These are phyloP conservation scores for Drosophila sulfurigaster DNA, from an alignment of 1,140 invertebrate species.

Conservation along the genomic window DNA sequence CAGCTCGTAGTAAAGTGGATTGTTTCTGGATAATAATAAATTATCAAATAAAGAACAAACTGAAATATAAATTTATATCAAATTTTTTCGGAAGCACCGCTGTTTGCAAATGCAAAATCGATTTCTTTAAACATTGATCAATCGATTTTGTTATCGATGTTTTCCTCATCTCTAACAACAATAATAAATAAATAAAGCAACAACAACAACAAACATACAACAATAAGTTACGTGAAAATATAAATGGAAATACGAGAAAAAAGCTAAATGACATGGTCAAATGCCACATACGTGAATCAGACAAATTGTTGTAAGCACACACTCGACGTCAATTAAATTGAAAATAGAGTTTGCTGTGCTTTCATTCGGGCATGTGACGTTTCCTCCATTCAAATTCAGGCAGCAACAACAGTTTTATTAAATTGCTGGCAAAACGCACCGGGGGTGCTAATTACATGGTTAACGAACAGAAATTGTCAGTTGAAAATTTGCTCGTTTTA, in stretches of 20 bases:
- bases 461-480: background rate
- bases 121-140: too few relatives aligned
- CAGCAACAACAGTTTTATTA: constrained; percentile 7
- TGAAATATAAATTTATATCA: too few relatives aligned
- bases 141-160: too few relatives aligned
- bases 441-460: constrained; percentile 37
- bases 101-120: too few relatives aligned
- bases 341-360: constrained; percentile 18
- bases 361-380: constrained; percentile 45
- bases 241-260: constrained; percentile 73
- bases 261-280: constrained; percentile 50
- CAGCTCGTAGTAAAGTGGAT: too few relatives aligned
- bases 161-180: constrained; percentile 5
- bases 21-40: too few relatives aligned
- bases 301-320: constrained; percentile 23
- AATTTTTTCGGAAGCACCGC: too few relatives aligned
- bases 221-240: constrained; percentile 72
- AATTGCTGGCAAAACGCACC: constrained; percentile 28
- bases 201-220: constrained; percentile 50
- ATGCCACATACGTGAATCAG: constrained; percentile 34
- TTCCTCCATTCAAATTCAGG: constrained; percentile 9
- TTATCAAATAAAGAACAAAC: too few relatives aligned
- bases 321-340: constrained; percentile 15
- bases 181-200: constrained; percentile 20
- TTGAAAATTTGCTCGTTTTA: constrained; percentile 4